Evolutionary conservation across 2,113 vertebrate species (phyloP), one percentile per base, ranked within the genome.

Genomic region (Piprites chloris): DNA sequence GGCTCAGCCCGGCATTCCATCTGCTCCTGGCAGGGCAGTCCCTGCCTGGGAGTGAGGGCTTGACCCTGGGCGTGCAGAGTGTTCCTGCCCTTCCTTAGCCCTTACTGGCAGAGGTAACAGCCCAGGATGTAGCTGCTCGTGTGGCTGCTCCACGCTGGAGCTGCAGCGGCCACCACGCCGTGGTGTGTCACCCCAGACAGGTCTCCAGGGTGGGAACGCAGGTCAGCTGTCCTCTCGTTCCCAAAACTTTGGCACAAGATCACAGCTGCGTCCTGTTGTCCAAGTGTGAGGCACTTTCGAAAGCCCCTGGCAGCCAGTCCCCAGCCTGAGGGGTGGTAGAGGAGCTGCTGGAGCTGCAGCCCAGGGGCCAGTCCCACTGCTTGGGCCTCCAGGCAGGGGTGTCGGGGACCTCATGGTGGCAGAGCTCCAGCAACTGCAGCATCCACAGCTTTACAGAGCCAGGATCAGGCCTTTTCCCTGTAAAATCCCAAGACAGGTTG

Each of bases 401-500:
- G 9, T 10, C 0, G 1, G n/a, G 50, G 52, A 62, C 30, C 44
- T 65, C 7, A 0, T 14, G 21, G 47, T 2, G 59, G 62, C 47
- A 42, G 66, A 14, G 7, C 37, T 35, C 15, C 65, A 46, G 37
- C 47, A 53, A 8, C 47, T 46, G 12, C 50, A 37, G 42, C n/a
- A 22, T 7, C 11, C 58, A 16, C 46, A 50, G 46, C 24, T 74
- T 30, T 9, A 16, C 10, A 9, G 79, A 23, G 59, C n/a, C 47
- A 61, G 47, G 67, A 39, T 20, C 12, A 32, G 65, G 52, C 32
- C 24, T 13, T 53, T 58, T 44, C 35, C 11, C 28, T 27, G 14
- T 65, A 35, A 75, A 78, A 33, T 30, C 52, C 46, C 7, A 30
- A 33, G 50, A 30, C 14, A 27, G 30, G n/a, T 44, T 37, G 66